Evolutionary conservation across 2,888 invertebrate genomes (phyloP).

Genomic region (Ochropleura leucogaster): DNA sequence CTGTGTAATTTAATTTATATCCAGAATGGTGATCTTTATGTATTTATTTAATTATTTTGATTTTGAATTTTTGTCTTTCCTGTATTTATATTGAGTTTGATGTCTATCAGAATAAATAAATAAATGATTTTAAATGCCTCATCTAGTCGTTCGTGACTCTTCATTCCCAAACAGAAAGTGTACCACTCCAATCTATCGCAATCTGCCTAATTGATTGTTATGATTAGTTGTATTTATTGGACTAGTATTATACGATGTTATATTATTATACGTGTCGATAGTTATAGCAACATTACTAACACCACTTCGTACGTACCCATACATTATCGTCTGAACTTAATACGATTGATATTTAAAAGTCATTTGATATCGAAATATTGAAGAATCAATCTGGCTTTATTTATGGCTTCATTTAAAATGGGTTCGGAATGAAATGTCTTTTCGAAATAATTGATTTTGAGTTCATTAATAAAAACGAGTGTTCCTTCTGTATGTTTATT

Average conservation of each 20-base stretch:
- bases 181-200: slow-evolving; percentile 78
- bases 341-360: slow-evolving; percentile 50
- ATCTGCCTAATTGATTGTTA: slow-evolving; percentile 84
- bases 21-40: no score
- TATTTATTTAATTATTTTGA: no score
- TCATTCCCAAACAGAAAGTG: slow-evolving; percentile 72
- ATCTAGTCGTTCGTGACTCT: slow-evolving; percentile 63
- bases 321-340: slow-evolving; percentile 52
- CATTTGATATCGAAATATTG: slow-evolving; percentile 46
- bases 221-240: slow-evolving; percentile 82
- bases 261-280: slow-evolving; percentile 48
- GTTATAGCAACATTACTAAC: slow-evolving; percentile 56
- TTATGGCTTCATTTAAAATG: slow-evolving; percentile 56
- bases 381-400: slow-evolving; percentile 45
- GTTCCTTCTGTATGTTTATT: not conserved
- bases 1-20: no score
- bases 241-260: slow-evolving; percentile 67
- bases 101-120: not conserved
- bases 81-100: no score
- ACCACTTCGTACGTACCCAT: slow-evolving; percentile 50
- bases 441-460: slow-evolving; percentile 1
- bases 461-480: not conserved
- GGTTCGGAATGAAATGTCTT: slow-evolving; percentile 20
- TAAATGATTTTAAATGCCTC: not conserved
- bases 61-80: no score